Evolutionary conservation across 2,888 invertebrate species (phyloP), one percentile per base, ranked within the genome.

Genomic region (Himalopsyche anomala): DNA sequence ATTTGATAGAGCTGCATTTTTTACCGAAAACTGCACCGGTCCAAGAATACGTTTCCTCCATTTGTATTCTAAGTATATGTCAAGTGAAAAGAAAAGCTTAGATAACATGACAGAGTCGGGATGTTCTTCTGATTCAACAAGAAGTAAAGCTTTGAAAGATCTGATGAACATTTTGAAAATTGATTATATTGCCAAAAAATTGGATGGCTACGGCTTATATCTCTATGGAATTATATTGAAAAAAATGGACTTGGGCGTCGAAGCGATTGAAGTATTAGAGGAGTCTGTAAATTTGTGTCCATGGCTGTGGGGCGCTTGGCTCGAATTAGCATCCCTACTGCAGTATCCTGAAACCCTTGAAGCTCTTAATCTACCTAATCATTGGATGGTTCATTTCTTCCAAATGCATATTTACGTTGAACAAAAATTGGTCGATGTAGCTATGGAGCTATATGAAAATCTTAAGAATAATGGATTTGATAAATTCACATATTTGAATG

Each of bases 301-400:
- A 0, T 95, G 97, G 90, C 94, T 98, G 87, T 99, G 99, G 99
- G 96, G 98, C 74, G 97, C 99, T 0, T 99, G 99, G 98, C 93
- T 97, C 55, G 99, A 99, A 91, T 92, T 99, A 17, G 96, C 98
- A 0, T 95, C 96, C 11, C 92, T 99, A 2, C 95, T 99, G 84
- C 95, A 95, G 88, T 97, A 97, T 89, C 96, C 96, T 91, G 96
- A 97, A 90, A 96, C 96, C 83, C 90, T 96, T 36, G 94, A 95
- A 87, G 93, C 94, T 4, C 90, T 96, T 5, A 93, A 94, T 86
- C 91, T 96, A 74, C 98, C 98, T 0, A 95, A 96, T 89, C 98
- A 98, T 91, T 99, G 99, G 99, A 98, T 99, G 94, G 96, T 96
- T 91, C 95, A 97, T 89, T 97, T 99, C 90, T 99, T 99, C 91